Conservation (phyloP, 2,113 vertebrate genomes). For the Mustelus asterias region DNA sequence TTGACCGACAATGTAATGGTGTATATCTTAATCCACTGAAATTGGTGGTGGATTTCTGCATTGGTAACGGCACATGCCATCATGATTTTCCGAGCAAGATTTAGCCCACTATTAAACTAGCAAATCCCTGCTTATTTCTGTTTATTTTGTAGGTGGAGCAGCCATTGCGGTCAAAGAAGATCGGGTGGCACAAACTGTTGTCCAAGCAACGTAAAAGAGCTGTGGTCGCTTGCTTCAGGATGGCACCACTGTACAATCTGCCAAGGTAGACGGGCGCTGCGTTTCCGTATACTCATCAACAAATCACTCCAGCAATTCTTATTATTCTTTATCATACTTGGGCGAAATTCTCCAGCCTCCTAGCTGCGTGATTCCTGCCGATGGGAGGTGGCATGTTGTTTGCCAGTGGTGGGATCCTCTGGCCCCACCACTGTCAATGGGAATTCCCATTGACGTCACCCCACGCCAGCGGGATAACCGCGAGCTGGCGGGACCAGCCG, state of each 20-base stretch:
- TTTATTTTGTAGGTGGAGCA: constrained; percentile 80
- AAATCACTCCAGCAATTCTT: constrained; percentile 55
- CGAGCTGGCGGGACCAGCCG: too few relatives aligned
- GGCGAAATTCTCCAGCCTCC: too few relatives aligned
- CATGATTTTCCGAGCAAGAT: not conserved
- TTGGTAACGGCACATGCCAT: not conserved
- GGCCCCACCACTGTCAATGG: too few relatives aligned
- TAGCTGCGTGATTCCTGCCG: too few relatives aligned
- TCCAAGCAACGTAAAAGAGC: constrained; percentile 97
- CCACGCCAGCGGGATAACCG: too few relatives aligned
- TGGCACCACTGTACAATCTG: constrained; percentile 95
- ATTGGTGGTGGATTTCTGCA: not conserved
- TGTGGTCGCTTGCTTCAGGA: constrained; percentile 94
- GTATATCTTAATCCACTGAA: not conserved
- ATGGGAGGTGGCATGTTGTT: too few relatives aligned
- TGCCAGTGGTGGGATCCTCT: too few relatives aligned
- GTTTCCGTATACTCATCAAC: constrained; percentile 86
- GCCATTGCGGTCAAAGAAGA: constrained; percentile 92
- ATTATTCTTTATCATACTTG: not conserved
- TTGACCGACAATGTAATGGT: not conserved
- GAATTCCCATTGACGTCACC: too few relatives aligned
- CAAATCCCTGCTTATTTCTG: not conserved
- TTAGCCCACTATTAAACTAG: not conserved
- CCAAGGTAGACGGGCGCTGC: constrained; percentile 82
- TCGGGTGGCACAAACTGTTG: constrained; percentile 93